Percentiles rank a stretch among this genome's conserved stretches.
Conservation (phyloP, 2,888 invertebrate species). For the Ernsta delagoae region DNA sequence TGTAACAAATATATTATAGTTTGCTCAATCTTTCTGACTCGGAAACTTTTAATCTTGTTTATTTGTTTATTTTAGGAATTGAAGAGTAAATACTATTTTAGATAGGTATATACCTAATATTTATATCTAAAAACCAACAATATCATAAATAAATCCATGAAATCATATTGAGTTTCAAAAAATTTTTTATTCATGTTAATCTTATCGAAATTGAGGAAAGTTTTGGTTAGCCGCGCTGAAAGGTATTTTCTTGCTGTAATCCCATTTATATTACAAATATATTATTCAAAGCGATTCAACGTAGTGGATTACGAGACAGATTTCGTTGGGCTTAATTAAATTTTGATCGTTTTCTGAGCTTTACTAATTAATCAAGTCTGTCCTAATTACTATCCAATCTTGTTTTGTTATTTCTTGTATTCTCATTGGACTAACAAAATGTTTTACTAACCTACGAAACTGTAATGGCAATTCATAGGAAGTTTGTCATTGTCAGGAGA, state of each 20-base stretch:
- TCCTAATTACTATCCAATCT: constrained; percentile 1
- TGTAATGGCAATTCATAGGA: too few relatives aligned
- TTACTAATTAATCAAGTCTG: constrained; percentile 12
- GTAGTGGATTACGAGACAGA: constrained; percentile 13
- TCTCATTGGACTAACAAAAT: too few relatives aligned
- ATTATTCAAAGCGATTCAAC: constrained; percentile 23
- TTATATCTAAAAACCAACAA: too few relatives aligned
- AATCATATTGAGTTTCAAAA: background rate
- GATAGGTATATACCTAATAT: too few relatives aligned
- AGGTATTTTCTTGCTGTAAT: constrained; percentile 23
- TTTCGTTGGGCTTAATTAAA: constrained; percentile 19
- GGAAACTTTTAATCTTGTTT: too few relatives aligned
- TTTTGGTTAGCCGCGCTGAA: background rate
- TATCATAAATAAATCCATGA: too few relatives aligned
- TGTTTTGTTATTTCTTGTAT: background rate
- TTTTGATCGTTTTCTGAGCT: constrained; percentile 20
- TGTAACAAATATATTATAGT: too few relatives aligned
- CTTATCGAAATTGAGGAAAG: background rate
- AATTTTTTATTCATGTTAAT: background rate
- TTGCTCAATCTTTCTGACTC: too few relatives aligned
- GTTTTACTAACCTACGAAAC: too few relatives aligned
- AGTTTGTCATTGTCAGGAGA: too few relatives aligned
- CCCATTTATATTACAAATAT: constrained; percentile 21
- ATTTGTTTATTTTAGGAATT: too few relatives aligned
- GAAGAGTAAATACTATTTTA: too few relatives aligned